phyloP scores from a whole-genome alignment of 2,888 invertebrate species.

The Ectemnius lituratus region DNA sequence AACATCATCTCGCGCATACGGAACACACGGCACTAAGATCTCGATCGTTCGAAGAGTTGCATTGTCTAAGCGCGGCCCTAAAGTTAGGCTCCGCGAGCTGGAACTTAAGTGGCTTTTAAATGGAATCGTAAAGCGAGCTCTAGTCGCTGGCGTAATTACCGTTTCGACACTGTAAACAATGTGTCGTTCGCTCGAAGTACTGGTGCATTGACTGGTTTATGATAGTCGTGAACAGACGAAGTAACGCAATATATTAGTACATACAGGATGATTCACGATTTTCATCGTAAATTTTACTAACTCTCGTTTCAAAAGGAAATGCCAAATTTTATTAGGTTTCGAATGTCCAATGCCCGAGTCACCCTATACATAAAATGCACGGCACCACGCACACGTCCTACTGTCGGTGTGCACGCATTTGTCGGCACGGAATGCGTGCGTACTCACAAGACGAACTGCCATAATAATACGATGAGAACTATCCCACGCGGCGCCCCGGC shows the following conservation, averaged over 20 bases:
- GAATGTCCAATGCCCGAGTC: too few species aligned
- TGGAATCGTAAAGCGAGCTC: neutral
- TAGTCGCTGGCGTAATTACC: constrained; percentile 5
- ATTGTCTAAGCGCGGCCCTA: too few species aligned
- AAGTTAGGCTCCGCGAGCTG: neutral
- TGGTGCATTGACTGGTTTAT: neutral
- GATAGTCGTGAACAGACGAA: too few species aligned
- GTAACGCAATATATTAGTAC: too few species aligned
- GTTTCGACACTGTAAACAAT: constrained; percentile 3
- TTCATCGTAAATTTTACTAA: too few species aligned
- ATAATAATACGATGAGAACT: constrained; percentile 75
- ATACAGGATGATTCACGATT: too few species aligned
- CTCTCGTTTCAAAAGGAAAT: too few species aligned
- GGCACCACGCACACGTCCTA: neutral
- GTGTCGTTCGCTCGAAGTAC: neutral
- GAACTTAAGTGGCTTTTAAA: constrained; percentile 2
- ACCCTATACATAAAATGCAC: too few species aligned
- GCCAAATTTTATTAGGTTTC: too few species aligned
- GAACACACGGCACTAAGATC: too few species aligned
- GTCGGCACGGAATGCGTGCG: constrained; percentile 55
- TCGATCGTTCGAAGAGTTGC: too few species aligned
- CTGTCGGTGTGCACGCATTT: constrained; percentile 20
- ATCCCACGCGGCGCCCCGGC: constrained; percentile 70
- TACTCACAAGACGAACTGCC: constrained; percentile 45
- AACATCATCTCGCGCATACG: too few species aligned